Conservation (phyloP, 2,797 vertebrate genomes). For the Silurus aristotelis region DNA sequence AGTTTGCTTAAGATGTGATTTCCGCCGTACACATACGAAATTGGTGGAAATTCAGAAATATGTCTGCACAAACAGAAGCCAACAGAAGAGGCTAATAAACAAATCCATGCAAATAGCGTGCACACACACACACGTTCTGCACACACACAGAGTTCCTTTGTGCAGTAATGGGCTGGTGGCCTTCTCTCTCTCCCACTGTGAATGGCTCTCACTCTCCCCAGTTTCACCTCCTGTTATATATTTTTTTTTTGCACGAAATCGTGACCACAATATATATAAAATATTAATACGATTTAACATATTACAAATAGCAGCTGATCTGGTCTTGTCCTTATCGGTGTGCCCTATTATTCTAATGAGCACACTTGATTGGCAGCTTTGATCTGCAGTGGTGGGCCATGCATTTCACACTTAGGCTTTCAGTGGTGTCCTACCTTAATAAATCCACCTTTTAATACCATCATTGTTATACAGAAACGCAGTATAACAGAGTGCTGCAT, state of each 20-base stretch:
- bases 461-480: no score
- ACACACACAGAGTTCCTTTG: constrained; percentile 14
- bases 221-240: neutral
- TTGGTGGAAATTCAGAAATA: neutral
- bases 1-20: neutral
- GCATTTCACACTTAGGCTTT: no score
- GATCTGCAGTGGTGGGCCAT: no score
- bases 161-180: neutral
- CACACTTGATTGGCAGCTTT: neutral
- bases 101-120: constrained; percentile 16
- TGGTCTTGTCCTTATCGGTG: neutral
- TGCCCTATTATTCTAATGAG: neutral
- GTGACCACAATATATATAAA: neutral
- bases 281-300: neutral
- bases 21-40: neutral
- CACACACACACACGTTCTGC: neutral
- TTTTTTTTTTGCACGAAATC: neutral
- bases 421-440: no score
- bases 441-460: no score
- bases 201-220: neutral
- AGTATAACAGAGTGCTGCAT: no score
- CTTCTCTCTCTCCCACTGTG: neutral
- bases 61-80: neutral
- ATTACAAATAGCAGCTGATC: no score
- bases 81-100: constrained; percentile 19